Conservation (phyloP, 2,888 invertebrate genomes). For the Chrysina gloriosa region DNA sequence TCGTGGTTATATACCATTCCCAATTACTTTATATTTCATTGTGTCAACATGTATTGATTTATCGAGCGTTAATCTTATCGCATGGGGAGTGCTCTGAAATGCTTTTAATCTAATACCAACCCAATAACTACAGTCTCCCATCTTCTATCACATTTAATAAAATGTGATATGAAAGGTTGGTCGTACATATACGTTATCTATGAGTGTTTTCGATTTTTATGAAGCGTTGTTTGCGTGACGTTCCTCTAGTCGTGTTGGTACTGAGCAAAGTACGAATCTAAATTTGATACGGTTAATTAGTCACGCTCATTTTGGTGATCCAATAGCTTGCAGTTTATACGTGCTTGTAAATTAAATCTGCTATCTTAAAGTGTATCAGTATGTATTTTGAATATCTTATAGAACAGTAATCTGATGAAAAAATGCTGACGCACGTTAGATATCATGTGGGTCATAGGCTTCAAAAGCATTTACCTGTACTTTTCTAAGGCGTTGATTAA, state of each 20-base stretch:
- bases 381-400: too few species aligned
- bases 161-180: background rate
- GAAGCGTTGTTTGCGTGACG: conserved; percentile 6
- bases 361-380: too few species aligned
- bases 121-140: background rate
- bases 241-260: background rate
- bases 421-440: too few species aligned
- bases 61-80: conserved; percentile 24
- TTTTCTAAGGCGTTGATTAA: too few species aligned
- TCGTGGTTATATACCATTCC: background rate
- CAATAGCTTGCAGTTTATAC: too few species aligned
- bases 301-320: background rate
- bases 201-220: conserved; percentile 12
- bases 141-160: conserved; percentile 9
- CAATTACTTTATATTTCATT: conserved; percentile 15
- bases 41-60: conserved; percentile 26
- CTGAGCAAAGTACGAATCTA: background rate
- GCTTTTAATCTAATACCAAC: conserved; percentile 28
- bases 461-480: too few species aligned
- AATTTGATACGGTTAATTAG: background rate
- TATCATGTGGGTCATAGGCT: too few species aligned
- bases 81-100: conserved; percentile 16
- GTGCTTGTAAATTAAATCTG: too few species aligned
- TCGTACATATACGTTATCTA: background rate
- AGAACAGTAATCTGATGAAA: too few species aligned